Evolutionary conservation across 2,888 invertebrate genomes (phyloP), one percentile per base, ranked within the genome.

Genomic region (Cyclophora punctaria): DNA sequence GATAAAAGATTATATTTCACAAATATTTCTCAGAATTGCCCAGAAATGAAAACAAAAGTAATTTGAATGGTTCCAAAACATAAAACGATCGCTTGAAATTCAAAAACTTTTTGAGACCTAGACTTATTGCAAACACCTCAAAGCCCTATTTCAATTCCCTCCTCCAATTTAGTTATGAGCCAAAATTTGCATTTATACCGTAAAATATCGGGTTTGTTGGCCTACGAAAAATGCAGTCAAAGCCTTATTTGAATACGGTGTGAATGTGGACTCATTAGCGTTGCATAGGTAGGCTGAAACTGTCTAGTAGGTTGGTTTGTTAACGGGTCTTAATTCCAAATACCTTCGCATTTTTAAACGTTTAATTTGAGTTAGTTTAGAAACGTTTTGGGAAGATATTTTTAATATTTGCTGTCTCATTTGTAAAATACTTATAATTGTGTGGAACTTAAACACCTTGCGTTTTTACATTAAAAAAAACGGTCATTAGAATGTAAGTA

Each of bases 221-320:
- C 37, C 5, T 4, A 37, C 37, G 70, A 74, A 68, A 67, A 67
- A 61, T 68, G 37, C 37, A 37, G 37, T 63, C 60, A 73, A 75
- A 73, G 69, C 73, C 71, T 73, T 73, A 76, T 77, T 80, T 74
- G 67, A 75, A 76, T 75, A 64, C 63, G 68, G 66, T 64, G 35
- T 78, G 75, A 80, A 80, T 78, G 72, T 71, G 67, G 62, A 62
- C 64, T 68, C 68, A 64, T 68, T 68, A 68, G 67, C 60, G 62
- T 56, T 34, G 46, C 40, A 37, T 37, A 37, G 44, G 5, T 44
- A 34, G 34, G 34, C 5, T 44, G 44, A 34, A 44, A 33, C 37
- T 37, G 37, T 37, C 5, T 37, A 37, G 37, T 20, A 20, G 20
- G 20, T 20, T 20, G 20, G 20, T 37, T 37, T 5, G 37, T 37